Base-by-base conservation (phyloP, 2,888 invertebrate species). In the Amiota mariae region DNA sequence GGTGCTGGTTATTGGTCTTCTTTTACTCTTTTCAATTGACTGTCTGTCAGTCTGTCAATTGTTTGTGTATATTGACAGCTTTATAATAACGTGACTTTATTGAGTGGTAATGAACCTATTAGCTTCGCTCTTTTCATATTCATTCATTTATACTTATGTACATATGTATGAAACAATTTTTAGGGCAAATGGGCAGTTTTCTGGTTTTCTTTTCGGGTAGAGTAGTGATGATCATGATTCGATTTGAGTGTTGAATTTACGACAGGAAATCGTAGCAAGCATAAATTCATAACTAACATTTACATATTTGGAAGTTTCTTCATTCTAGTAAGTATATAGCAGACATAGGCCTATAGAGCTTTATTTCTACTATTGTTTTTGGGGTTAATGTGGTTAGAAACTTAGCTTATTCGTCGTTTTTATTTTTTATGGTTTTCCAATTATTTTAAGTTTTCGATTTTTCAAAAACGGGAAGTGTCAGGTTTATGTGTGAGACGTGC, bases 91-190 rank as follows among this genome's bases (percentile, higher is more conserved):
- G 87, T 87, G 85, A 87, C 87, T 86, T 86, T 86, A 87, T 87
- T 85, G 86, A 85, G 86, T 87, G 87, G 86, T 87, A 86, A 86
- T 86, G 87, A 86, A 86, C 82, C 87, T 78, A 86, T 86, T 86
- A 87, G 81, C 64, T 76, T 78, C 13, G 70, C 47, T 54, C 66
- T 66, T 66, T 59, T 59, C 36, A 36, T 36, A 36, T 36, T 20
- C 18, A 59, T 59, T 15, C 59, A 10, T 8, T 59, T 59, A 6
- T 36, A n/a, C n/a, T n/a, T 24, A 2, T 51, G 3, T 51, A 3
- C 9, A 24, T 54, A 54, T 54, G 13, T 4, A 15, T n/a, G n/a
- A 36, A 36, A 6, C 6, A 36, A 6, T 36, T 36, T 36, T 36
- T 2, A 36, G 36, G 36, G 36, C 36, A 36, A 36, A 36, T 36